phyloP scores from a whole-genome alignment of 2,888 invertebrate species.

The Cylloceria caligata region DNA sequence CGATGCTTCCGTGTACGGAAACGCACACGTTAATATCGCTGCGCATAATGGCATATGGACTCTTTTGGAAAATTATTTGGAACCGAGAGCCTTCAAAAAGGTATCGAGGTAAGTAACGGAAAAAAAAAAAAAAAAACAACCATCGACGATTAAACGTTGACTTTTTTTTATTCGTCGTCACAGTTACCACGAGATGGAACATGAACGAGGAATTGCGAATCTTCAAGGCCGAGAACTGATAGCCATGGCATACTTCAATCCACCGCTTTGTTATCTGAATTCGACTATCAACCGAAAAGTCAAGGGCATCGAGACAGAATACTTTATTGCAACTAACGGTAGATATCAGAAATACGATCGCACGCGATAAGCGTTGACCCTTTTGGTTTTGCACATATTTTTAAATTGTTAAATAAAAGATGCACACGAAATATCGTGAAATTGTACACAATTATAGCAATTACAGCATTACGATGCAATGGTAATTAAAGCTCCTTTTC shows the following conservation, averaged over 20 bases:
- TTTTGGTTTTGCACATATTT: background rate
- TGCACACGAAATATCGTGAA: too few relatives aligned
- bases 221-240: slow-evolving; percentile 75
- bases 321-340: slow-evolving; percentile 74
- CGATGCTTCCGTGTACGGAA: slow-evolving; percentile 72
- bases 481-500: background rate
- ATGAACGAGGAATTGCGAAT: slow-evolving; percentile 68
- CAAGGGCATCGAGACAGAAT: slow-evolving; percentile 71
- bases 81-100: slow-evolving; percentile 71
- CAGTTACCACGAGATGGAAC: slow-evolving; percentile 70
- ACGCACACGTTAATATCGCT: slow-evolving; percentile 75
- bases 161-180: background rate
- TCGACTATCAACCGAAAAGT: slow-evolving; percentile 72
- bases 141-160: background rate
- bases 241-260: slow-evolving; percentile 73
- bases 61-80: slow-evolving; percentile 76
- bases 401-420: background rate
- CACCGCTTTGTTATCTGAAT: slow-evolving; percentile 77
- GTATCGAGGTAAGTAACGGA: background rate
- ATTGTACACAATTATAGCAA: too few relatives aligned
- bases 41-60: slow-evolving; percentile 75
- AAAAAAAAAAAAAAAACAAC: background rate
- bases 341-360: slow-evolving; percentile 20
- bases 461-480: too few relatives aligned
- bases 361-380: background rate